phyloP scores from a whole-genome alignment of 2,888 invertebrate genomes.

The Hemicrepidius hirtus region DNA sequence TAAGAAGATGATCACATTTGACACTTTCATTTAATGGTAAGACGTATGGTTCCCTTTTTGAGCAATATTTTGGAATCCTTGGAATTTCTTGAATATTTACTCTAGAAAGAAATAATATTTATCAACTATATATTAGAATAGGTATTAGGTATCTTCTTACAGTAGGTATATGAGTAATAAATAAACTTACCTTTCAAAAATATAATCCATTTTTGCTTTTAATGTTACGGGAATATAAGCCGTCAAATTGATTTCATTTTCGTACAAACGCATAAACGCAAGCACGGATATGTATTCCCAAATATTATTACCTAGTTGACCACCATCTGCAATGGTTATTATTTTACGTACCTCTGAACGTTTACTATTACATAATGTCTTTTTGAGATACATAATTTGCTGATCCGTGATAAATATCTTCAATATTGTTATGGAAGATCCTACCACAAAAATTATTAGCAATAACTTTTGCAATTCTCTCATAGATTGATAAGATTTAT shows the following conservation, averaged over 20 bases:
- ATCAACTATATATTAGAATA: too few relatives aligned
- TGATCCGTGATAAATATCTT: too few relatives aligned
- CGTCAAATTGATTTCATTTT: constrained; percentile 22
- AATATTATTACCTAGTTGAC: constrained; percentile 50
- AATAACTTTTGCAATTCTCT: too few relatives aligned
- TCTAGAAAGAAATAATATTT: background rate
- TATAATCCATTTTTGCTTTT: constrained; percentile 38
- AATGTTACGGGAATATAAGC: constrained; percentile 42
- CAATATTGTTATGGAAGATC: too few relatives aligned
- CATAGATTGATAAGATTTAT: too few relatives aligned
- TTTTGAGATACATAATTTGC: too few relatives aligned
- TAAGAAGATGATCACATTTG: background rate
- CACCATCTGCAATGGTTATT: constrained; percentile 25
- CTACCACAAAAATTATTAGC: too few relatives aligned
- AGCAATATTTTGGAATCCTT: background rate
- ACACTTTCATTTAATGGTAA: background rate
- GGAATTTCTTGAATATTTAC: background rate
- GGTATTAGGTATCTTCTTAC: too few relatives aligned
- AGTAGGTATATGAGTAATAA: too few relatives aligned
- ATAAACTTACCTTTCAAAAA: constrained; percentile 48
- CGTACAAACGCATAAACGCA: constrained; percentile 36
- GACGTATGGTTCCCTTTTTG: background rate
- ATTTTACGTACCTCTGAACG: background rate
- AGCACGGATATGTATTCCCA: constrained; percentile 55
- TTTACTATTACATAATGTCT: too few relatives aligned